Evolutionary conservation across 2,888 invertebrate species (phyloP), one percentile per base, ranked within the genome.

Genomic region (Diogma glabrata): DNA sequence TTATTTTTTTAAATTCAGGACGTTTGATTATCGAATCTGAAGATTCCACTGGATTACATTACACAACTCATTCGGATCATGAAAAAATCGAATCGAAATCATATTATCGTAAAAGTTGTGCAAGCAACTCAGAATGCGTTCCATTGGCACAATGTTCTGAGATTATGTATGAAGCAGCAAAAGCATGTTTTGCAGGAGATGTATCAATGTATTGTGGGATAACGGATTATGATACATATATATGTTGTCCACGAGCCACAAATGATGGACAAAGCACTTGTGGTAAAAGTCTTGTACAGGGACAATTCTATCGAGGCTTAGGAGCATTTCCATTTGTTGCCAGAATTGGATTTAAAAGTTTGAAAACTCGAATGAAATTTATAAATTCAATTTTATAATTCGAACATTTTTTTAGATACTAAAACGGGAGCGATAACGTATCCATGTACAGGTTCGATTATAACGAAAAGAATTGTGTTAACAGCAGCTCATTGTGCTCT

Each of bases 401-500:
- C 45, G 24, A 43, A 45, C 19, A 22, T 57, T 55, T 49, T 50
- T 57, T 43, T 63, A 87, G 87, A 84, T 62, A 73, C 77, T 48
- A 75, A 77, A 4, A 79, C 76, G 1, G 82, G 83, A 3, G 80
- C 78, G 54, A 76, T 81, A 38, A 79, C 82, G 40, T 86, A 82
- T 65, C 84, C 87, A 2, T 87, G 87, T 62, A 79, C 80, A 46
- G 87, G 87, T 3, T 82, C 84, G 1, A 82, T 87, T 17, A 76
- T 87, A 50, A 72, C 75, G 1, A 73, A 72, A 6, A 64, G 70
- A n/a, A 68, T 69, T 71, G 74, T 87, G 33, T 65, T 87, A 28
- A 87, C 87, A 0, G 86, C 87, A 0, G 87, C 86, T 0, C 85
- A 87, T 61, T 87, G 87, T 63, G 87, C 86, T 2, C 65, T 87